Percentiles rank a stretch among this genome's conserved stretches.
phyloP scores from a whole-genome alignment of 2,888 invertebrate genomes.

The Spilarctia lutea region DNA sequence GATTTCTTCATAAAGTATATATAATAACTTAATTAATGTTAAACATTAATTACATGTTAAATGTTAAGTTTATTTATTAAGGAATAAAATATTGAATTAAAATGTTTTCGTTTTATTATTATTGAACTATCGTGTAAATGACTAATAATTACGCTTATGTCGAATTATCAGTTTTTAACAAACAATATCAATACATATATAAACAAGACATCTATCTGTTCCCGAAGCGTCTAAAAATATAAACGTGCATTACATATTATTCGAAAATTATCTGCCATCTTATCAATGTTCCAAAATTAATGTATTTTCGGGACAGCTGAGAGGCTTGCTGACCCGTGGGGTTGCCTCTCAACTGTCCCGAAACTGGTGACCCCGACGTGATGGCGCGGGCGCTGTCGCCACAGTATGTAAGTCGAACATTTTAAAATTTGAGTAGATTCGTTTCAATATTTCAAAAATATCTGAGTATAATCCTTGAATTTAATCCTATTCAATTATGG shows the following conservation, averaged over 20 bases:
- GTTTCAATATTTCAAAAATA: not conserved
- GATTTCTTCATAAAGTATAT: constrained; percentile 41
- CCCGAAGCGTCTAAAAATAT: too few relatives aligned
- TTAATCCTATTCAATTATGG: not conserved
- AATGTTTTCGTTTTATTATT: constrained; percentile 13
- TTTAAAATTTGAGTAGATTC: not conserved
- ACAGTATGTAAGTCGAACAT: not conserved
- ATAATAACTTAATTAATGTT: constrained; percentile 76
- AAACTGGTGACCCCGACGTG: too few relatives aligned
- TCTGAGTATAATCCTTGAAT: not conserved
- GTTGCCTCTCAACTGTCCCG: too few relatives aligned
- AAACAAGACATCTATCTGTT: too few relatives aligned
- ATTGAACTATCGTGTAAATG: not conserved
- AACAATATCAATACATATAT: not conserved
- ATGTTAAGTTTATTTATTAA: constrained; percentile 74
- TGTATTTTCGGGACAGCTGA: too few relatives aligned
- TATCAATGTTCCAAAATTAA: too few relatives aligned
- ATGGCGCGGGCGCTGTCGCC: too few relatives aligned
- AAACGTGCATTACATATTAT: too few relatives aligned
- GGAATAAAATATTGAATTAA: constrained; percentile 55
- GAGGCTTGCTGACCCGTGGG: too few relatives aligned
- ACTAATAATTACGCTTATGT: not conserved
- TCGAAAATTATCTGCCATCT: too few relatives aligned
- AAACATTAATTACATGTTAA: constrained; percentile 81
- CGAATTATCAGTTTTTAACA: not conserved